Conservation (phyloP, 2,113 vertebrate genomes). For the Lepus timidus region DNA sequence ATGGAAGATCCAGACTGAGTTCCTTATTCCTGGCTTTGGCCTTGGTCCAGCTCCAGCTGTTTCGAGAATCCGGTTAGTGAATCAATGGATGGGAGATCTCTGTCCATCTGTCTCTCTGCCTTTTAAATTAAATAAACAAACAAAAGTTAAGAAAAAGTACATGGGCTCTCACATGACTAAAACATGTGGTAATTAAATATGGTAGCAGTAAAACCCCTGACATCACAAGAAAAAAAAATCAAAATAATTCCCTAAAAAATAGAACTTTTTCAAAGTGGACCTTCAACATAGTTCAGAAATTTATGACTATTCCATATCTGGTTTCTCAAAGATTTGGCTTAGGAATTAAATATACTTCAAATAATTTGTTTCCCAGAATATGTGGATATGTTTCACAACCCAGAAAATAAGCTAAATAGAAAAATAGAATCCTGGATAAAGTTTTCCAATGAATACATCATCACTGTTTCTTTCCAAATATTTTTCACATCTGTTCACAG, state of each 20-base stretch:
- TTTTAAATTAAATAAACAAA: no score
- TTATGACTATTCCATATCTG: neutral
- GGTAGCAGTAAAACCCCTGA: neutral
- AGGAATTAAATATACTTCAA: constrained; percentile 6
- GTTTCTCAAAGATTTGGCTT: constrained; percentile 37
- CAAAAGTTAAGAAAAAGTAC: neutral
- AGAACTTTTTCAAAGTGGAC: neutral
- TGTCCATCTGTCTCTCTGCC: no score
- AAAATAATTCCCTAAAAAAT: neutral
- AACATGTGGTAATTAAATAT: neutral
- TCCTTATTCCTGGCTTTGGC: no score
- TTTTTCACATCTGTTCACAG: constrained; percentile 37
- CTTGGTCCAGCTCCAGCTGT: no score
- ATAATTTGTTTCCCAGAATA: constrained; percentile 59
- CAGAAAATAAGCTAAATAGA: constrained; percentile 29
- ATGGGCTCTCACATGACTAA: neutral
- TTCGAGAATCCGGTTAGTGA: no score
- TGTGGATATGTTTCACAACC: constrained; percentile 28
- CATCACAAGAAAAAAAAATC: neutral
- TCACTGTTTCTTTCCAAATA: constrained; percentile 46
- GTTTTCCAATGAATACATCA: constrained; percentile 33
- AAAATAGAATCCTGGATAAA: constrained; percentile 12
- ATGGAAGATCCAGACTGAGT: no score
- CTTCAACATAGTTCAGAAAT: neutral
- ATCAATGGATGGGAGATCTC: no score